Evolutionary conservation across 2,888 invertebrate genomes (phyloP).

Genomic region (Macrosiphum euphorbiae): DNA sequence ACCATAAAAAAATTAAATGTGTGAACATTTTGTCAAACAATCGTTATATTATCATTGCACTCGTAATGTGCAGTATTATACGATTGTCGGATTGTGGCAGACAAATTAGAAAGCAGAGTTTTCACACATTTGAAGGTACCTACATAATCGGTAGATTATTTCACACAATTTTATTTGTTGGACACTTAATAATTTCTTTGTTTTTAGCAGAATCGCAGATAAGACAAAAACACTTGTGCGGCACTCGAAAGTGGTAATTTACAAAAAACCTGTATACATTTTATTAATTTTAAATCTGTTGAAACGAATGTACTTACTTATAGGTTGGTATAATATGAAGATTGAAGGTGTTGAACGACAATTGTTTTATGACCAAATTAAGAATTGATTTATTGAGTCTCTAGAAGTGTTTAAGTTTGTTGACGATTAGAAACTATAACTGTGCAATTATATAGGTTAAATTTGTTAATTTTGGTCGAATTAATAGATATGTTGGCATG

Average conservation of each 20-base stretch:
- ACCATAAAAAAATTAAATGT: slow-evolving; percentile 5
- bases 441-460: background rate
- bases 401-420: background rate
- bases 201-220: background rate
- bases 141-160: slow-evolving; percentile 11
- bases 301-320: background rate
- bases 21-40: slow-evolving; percentile 39
- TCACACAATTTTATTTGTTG: slow-evolving; percentile 6
- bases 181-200: background rate
- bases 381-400: background rate
- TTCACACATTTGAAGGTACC: background rate
- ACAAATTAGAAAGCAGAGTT: slow-evolving; percentile 36
- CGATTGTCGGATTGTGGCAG: background rate
- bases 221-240: background rate
- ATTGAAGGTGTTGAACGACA: background rate
- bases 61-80: background rate
- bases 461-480: background rate
- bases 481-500: background rate
- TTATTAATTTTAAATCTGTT: background rate
- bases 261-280: background rate
- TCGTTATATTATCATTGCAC: background rate
- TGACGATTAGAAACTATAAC: background rate
- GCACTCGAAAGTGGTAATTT: background rate
- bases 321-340: background rate
- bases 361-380: background rate